A percentile compares a stretch with the other conserved stretches of the same genome.
Evolutionary conservation across 2,113 vertebrate genomes (phyloP).

Genomic region (Triplophysa dalaica): DNA sequence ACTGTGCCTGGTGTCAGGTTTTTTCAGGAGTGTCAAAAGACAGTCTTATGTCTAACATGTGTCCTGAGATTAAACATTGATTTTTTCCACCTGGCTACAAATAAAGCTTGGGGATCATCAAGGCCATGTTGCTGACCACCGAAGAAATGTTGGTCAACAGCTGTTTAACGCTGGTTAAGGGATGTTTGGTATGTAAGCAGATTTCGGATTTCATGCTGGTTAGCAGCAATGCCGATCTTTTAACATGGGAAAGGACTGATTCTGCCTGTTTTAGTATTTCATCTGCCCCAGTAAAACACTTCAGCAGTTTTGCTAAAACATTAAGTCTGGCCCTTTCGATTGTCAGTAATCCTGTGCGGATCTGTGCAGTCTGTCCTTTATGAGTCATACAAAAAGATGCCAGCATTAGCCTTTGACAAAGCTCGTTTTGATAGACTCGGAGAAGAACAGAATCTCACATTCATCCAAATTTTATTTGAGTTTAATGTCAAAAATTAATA

Average conservation of each 20-base stretch:
- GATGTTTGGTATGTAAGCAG: too few species aligned
- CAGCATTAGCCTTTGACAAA: slow-evolving; percentile 26
- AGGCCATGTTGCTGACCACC: too few species aligned
- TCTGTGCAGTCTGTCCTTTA: not conserved
- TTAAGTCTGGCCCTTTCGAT: not conserved
- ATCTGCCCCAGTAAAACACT: too few species aligned
- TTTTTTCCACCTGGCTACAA: not conserved
- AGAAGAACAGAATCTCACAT: not conserved
- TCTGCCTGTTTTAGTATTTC: too few species aligned
- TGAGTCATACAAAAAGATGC: slow-evolving; percentile 25
- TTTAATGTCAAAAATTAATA: slow-evolving; percentile 31
- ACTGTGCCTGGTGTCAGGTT: slow-evolving; percentile 3
- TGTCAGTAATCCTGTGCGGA: not conserved
- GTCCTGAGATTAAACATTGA: slow-evolving; percentile 2
- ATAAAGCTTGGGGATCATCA: too few species aligned
- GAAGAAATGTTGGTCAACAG: too few species aligned
- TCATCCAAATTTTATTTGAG: not conserved
- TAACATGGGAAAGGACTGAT: too few species aligned
- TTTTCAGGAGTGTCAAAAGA: slow-evolving; percentile 1
- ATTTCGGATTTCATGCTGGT: too few species aligned
- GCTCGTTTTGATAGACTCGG: slow-evolving; percentile 17
- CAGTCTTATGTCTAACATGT: not conserved
- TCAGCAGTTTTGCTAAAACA: not conserved
- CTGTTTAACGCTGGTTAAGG: too few species aligned
- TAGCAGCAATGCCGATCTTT: too few species aligned